A percentile compares a stretch with the other conserved stretches of the same genome.
phyloP scores from a whole-genome alignment of 1,140 invertebrate species.

The Saxidomus purpurata region DNA sequence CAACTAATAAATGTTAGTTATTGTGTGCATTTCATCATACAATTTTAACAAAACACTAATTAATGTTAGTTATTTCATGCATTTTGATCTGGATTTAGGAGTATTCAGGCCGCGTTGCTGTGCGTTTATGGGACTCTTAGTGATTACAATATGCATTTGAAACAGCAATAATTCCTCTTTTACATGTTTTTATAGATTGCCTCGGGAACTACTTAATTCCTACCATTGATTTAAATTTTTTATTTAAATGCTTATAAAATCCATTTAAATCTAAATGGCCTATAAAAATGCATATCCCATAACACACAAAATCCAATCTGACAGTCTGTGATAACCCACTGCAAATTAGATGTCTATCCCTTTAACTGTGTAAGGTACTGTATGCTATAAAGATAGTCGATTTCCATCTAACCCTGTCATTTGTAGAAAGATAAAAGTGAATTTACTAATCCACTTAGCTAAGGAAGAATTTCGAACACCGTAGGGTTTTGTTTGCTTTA shows the following conservation, averaged over 20 bases:
- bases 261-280: conserved; percentile 19
- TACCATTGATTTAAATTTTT: background rate
- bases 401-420: conserved; percentile 37
- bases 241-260: background rate
- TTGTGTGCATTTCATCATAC: no score
- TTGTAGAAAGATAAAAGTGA: conserved; percentile 35
- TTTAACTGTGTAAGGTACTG: background rate
- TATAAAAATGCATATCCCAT: background rate
- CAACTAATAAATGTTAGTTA: no score
- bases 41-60: no score
- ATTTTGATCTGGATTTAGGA: no score
- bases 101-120: no score
- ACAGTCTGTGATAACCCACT: background rate
- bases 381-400: background rate
- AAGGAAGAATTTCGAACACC: background rate
- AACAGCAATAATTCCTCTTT: no score
- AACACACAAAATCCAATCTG: background rate
- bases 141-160: no score
- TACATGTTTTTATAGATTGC: background rate
- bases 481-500: conserved; percentile 38
- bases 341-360: background rate
- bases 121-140: no score
- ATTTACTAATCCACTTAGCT: conserved; percentile 25
- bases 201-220: background rate
- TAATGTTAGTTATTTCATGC: no score